These are phyloP conservation scores for Acrobasis repandana DNA, from an alignment of 2,888 invertebrate genomes.

Conservation along the genomic window DNA sequence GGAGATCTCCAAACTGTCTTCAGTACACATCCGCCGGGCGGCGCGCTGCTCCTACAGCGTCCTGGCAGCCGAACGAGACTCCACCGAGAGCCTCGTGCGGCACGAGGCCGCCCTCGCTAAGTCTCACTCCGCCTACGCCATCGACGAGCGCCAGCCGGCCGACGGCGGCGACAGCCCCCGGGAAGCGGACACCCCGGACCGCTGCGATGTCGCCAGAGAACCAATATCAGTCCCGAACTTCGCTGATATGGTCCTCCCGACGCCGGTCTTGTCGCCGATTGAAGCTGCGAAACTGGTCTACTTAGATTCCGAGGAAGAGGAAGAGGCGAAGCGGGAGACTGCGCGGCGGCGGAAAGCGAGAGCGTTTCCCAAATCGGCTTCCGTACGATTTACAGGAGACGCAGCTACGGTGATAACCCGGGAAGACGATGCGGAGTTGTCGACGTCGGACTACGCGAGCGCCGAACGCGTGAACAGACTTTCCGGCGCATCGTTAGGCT, in stretches of 20 bases:
- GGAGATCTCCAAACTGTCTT: slow-evolving; percentile 88
- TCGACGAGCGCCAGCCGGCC: slow-evolving; percentile 68
- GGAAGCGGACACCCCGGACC: slow-evolving; percentile 56
- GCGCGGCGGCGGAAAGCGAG: slow-evolving; percentile 66
- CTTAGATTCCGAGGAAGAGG: slow-evolving; percentile 87
- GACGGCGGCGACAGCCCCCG: slow-evolving; percentile 50
- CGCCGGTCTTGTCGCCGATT: slow-evolving; percentile 86
- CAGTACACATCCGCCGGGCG: slow-evolving; percentile 86
- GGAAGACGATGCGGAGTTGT: slow-evolving; percentile 83
- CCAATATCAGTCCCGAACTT: slow-evolving; percentile 90
- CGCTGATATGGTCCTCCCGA: slow-evolving; percentile 84
- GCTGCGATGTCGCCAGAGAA: slow-evolving; percentile 83
- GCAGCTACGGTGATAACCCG: slow-evolving; percentile 75
- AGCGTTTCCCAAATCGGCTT: slow-evolving; percentile 70
- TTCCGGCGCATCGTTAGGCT: slow-evolving; percentile 82
- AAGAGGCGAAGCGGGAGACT: slow-evolving; percentile 73
- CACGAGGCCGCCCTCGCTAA: slow-evolving; percentile 72
- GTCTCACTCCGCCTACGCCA: slow-evolving; percentile 82
- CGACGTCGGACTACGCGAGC: slow-evolving; percentile 90
- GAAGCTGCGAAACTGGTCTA: slow-evolving; percentile 87
- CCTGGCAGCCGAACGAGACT: slow-evolving; percentile 84
- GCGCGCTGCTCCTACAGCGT: slow-evolving; percentile 89
- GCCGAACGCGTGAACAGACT: slow-evolving; percentile 85
- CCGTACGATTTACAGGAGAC: slow-evolving; percentile 78
- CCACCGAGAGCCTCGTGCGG: slow-evolving; percentile 84